Evolutionary conservation across 23 tunicate species (phyloP).

Genomic region (Corella eumyota): DNA sequence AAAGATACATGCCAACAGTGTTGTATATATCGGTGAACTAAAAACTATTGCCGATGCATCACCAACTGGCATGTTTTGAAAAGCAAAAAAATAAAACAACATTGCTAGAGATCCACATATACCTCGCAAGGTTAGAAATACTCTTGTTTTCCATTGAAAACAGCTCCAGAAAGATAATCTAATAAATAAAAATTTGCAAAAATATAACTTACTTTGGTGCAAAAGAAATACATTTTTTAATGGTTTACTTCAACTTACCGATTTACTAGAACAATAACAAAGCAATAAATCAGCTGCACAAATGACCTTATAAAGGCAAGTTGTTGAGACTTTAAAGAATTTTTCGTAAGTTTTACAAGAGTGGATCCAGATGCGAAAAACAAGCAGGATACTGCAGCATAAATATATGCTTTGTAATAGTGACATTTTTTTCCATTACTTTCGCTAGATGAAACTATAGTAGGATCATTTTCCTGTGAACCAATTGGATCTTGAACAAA

Average conservation of each 20-base stretch:
- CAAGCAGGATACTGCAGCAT: conserved; percentile 16
- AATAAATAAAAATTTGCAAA: too few relatives aligned
- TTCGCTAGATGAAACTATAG: too few relatives aligned
- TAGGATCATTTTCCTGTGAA: too few relatives aligned
- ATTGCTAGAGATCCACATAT: conserved; percentile 9
- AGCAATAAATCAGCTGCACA: conserved; percentile 15
- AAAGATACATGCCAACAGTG: conserved; percentile 17
- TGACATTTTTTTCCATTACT: too few relatives aligned
- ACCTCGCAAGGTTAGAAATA: conserved; percentile 10
- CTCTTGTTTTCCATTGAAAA: conserved; percentile 4
- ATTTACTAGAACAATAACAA: conserved; percentile 2
- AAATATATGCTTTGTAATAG: conserved; percentile 5
- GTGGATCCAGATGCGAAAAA: conserved; percentile 35
- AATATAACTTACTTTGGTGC: too few relatives aligned
- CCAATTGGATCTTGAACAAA: too few relatives aligned
- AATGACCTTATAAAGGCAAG: conserved; percentile 14
- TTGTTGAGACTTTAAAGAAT: conserved; percentile 7
- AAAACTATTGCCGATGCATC: conserved; percentile 32
- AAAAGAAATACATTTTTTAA: too few relatives aligned
- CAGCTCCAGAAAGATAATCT: conserved; percentile 6
- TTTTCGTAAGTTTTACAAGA: conserved; percentile 7
- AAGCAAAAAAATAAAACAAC: conserved; percentile 19
- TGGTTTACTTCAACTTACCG: conserved; percentile 13
- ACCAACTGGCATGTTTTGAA: conserved; percentile 38
- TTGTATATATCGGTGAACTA: conserved; percentile 18